phyloP scores from a whole-genome alignment of 2,888 invertebrate species.

The Parnassius orleans region DNA sequence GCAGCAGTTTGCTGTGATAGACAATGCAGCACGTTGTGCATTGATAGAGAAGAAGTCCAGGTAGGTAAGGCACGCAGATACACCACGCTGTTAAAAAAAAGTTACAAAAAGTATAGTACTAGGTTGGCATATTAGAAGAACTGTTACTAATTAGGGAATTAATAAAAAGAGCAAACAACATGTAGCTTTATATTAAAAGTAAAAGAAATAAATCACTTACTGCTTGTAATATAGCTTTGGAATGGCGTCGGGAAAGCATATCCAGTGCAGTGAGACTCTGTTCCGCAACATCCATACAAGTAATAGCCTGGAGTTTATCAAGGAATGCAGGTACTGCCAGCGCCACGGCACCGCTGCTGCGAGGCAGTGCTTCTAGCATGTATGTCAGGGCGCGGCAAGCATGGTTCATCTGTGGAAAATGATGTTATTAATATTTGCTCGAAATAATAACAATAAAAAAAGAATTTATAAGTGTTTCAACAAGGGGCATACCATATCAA shows the following conservation, averaged over 20 bases:
- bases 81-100: conserved; percentile 87
- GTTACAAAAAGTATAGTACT: background rate
- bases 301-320: conserved; percentile 98
- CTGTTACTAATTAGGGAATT: too few relatives aligned
- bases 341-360: conserved; percentile 97
- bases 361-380: conserved; percentile 99
- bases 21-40: conserved; percentile 97
- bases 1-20: conserved; percentile 98
- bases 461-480: background rate
- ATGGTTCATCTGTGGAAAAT: conserved; percentile 91
- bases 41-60: conserved; percentile 99
- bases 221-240: conserved; percentile 96
- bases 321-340: conserved; percentile 98
- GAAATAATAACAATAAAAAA: background rate
- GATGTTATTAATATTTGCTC: background rate
- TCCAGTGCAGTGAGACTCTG: conserved; percentile 98
- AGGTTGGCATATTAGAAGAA: background rate
- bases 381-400: conserved; percentile 99
- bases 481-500: conserved; percentile 89
- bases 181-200: background rate
- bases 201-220: conserved; percentile 72
- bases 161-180: background rate
- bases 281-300: conserved; percentile 99
- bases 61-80: conserved; percentile 97
- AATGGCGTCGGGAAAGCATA: conserved; percentile 97